Base-by-base conservation (phyloP, 2,797 vertebrate genomes). In the Ctenochaetus hawaiiensis region DNA sequence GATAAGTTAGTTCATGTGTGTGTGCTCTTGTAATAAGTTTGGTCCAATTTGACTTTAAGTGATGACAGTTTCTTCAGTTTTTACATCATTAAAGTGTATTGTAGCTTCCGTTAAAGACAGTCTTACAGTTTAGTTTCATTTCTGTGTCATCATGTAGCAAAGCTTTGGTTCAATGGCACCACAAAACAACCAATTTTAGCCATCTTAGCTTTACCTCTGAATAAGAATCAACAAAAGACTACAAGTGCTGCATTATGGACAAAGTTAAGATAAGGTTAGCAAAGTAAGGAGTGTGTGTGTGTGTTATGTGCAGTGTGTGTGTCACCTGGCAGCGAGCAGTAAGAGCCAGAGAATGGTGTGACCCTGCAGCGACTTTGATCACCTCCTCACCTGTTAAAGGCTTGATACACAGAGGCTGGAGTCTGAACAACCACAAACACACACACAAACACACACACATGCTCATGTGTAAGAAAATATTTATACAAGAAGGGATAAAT, bases 321-420 rank as follows among this genome's bases (percentile, higher is more conserved):
- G 52, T 81, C 96, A 99, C 98, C 98, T 98, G 96, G 61, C 97
- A 97, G 78, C 96, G 96, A 48, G 97, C 97, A 49, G 96, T 98
- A 66, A 99, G 94, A 65, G 97, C 97, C 87, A 99, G 85, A 18
- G 98, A 99, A 93, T 99, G 98, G 85, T 96, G 95, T 12, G 96
- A 95, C 49, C 98, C 98, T 80, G 98, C 96, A 47, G 96, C 94
- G 61, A 99, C 91, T 70, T 96, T 96, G 87, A 99, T 95, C 68
- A 99, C 96, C 92, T 99, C 96, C 90, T 97, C 96, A 20, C 96
- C 96, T 72, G 96, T 97, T 76, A 99, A 90, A 85, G 95, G 96
- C 91, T 99, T 97, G 81, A 99, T 96, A 86, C 97, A 98, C 7
- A 98, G 69, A n/a, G 98, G 97, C 66, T 99, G 98, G 77, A 99